Evolutionary conservation across 23 tunicate species (phyloP).

Genomic region (Diplosoma virens): DNA sequence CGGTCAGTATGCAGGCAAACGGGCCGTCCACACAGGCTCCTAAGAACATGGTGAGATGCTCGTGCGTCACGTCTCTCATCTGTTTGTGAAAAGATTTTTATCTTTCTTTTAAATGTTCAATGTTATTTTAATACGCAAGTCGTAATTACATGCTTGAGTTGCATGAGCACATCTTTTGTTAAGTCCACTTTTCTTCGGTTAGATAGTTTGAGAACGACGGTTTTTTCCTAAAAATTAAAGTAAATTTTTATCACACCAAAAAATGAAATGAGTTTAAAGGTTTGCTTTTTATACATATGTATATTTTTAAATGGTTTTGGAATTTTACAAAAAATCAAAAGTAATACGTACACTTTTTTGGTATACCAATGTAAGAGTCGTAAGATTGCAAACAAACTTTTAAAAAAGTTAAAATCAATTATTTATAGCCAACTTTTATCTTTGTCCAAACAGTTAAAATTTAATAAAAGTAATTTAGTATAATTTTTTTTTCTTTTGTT

Average conservation of each 20-base stretch:
- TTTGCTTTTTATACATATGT: no score
- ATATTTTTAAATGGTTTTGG: no score
- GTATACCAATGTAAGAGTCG: no score
- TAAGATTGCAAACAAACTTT: no score
- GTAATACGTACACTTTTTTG: no score
- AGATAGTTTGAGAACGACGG: slow-evolving; percentile 60
- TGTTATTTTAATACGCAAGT: neutral
- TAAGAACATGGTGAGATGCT: slow-evolving; percentile 75
- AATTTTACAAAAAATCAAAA: no score
- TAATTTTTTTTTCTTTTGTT: no score
- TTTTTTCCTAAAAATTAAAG: slow-evolving; percentile 52
- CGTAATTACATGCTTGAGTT: slow-evolving; percentile 70
- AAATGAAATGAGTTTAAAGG: no score
- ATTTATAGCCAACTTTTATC: no score
- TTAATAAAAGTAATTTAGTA: no score
- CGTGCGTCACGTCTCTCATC: slow-evolving; percentile 92
- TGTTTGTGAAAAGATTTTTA: neutral
- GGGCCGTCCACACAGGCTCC: slow-evolving; percentile 96
- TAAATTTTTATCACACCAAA: neutral
- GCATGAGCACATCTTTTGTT: slow-evolving; percentile 61
- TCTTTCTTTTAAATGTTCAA: neutral
- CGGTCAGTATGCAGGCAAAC: slow-evolving; percentile 71
- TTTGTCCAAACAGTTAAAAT: no score
- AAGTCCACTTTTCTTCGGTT: slow-evolving; percentile 74
- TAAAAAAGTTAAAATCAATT: no score